Percentiles rank a stretch among this genome's conserved stretches.
These are phyloP conservation scores for Hofmannophila pseudospretella DNA, from an alignment of 2,888 invertebrate species.

Conservation along the genomic window DNA sequence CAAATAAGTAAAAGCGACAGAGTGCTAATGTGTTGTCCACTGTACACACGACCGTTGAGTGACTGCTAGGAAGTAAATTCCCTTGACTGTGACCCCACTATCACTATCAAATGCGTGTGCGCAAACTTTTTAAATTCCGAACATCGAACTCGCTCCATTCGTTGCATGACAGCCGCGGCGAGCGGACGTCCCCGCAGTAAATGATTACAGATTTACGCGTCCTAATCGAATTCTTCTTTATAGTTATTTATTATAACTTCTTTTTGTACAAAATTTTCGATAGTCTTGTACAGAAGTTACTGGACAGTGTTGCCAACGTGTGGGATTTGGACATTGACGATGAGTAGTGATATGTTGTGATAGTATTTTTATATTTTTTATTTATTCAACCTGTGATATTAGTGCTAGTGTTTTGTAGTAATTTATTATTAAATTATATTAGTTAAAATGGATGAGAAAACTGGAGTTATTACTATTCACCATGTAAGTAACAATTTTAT, in stretches of 20 bases:
- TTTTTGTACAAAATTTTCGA: constrained; percentile 56
- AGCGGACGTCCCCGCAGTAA: constrained; percentile 31
- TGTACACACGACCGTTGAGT: too few species aligned
- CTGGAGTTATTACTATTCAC: constrained; percentile 60
- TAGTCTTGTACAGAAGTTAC: constrained; percentile 30
- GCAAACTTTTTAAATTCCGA: constrained; percentile 31
- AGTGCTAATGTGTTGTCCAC: too few species aligned
- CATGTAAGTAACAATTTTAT: constrained; percentile 41
- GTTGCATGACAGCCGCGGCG: constrained; percentile 32
- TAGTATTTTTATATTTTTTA: constrained; percentile 29
- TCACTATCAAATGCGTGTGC: constrained; percentile 28
- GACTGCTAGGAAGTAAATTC: too few species aligned
- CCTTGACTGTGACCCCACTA: too few species aligned
- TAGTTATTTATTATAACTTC: constrained; percentile 57
- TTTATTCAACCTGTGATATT: constrained; percentile 71
- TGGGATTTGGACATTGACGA: constrained; percentile 48
- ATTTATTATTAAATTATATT: constrained; percentile 8
- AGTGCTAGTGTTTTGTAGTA: constrained; percentile 22
- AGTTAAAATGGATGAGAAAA: constrained; percentile 43
- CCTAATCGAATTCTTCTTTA: constrained; percentile 51
- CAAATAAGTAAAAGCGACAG: too few species aligned
- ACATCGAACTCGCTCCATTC: constrained; percentile 32
- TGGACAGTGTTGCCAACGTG: constrained; percentile 30
- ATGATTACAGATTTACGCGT: constrained; percentile 41
- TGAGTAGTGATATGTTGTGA: constrained; percentile 36